A percentile compares a stretch with the other conserved stretches of the same genome.
Evolutionary conservation across 1,140 invertebrate genomes (phyloP).

Genomic region (Meloidogyne exigua): DNA sequence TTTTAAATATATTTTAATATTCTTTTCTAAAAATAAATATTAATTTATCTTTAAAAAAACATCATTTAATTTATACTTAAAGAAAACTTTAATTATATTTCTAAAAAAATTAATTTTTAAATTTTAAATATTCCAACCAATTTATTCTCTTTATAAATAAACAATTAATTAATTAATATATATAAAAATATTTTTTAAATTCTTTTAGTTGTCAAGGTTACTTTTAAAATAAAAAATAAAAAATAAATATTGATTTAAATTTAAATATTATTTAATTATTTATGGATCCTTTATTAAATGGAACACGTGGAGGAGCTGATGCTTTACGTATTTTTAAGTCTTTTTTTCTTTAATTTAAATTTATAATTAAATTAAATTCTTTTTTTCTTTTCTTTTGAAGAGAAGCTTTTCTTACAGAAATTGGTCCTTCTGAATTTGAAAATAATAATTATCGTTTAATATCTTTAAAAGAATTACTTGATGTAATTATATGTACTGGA

Average conservation of each 20-base stretch:
- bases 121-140: too few relatives aligned
- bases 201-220: not conserved
- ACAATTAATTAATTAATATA: too few relatives aligned
- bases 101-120: too few relatives aligned
- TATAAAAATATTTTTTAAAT: not conserved
- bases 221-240: not conserved
- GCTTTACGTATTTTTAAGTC: slow-evolving; percentile 11
- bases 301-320: slow-evolving; percentile 8
- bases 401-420: slow-evolving; percentile 49
- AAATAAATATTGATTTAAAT: too few relatives aligned
- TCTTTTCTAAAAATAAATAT: too few relatives aligned
- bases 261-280: not conserved
- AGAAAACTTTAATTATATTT: too few relatives aligned
- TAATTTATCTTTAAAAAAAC: too few relatives aligned
- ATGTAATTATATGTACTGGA: slow-evolving; percentile 46
- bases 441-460: slow-evolving; percentile 19
- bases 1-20: too few relatives aligned
- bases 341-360: not conserved
- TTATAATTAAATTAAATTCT: slow-evolving; percentile 1
- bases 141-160: too few relatives aligned
- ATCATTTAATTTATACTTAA: too few relatives aligned
- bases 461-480: slow-evolving; percentile 42
- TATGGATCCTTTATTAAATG: slow-evolving; percentile 10
- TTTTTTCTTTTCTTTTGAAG: slow-evolving; percentile 8
- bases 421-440: slow-evolving; percentile 28